Conservation (phyloP, 2,888 invertebrate species). For the Magallana nippona region DNA sequence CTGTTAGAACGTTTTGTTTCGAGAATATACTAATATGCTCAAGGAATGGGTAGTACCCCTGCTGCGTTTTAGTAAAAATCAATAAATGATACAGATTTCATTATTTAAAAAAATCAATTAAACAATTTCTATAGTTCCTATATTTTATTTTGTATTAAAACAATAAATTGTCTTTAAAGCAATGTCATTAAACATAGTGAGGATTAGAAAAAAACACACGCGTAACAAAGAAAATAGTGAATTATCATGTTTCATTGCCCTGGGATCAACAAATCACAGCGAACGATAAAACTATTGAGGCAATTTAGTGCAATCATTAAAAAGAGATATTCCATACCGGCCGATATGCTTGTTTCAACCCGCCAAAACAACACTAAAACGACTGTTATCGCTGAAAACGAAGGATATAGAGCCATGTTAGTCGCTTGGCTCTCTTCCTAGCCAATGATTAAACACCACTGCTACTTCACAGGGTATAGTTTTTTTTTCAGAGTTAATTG, state of each 20-base stretch:
- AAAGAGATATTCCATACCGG: neutral
- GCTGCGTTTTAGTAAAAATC: slow-evolving; percentile 13
- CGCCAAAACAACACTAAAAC: neutral
- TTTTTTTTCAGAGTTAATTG: slow-evolving; percentile 19
- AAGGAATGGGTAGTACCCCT: neutral
- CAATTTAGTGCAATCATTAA: neutral
- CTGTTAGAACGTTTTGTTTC: neutral
- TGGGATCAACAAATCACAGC: neutral
- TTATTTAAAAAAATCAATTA: too few species aligned
- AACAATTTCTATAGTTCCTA: too few species aligned
- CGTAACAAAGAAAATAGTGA: neutral
- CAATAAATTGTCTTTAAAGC: too few species aligned
- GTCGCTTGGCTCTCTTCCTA: neutral
- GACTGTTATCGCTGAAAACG: slow-evolving; percentile 3
- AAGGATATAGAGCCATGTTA: neutral
- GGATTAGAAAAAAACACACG: neutral
- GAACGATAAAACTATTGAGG: slow-evolving; percentile 4
- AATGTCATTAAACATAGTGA: too few species aligned
- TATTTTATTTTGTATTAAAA: too few species aligned
- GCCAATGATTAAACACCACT: slow-evolving; percentile 4
- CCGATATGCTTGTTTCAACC: neutral
- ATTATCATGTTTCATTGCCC: neutral
- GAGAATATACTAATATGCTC: neutral
- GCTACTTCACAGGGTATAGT: neutral
- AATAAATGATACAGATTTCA: neutral